Evolutionary conservation across 2,888 invertebrate genomes (phyloP).

Genomic region (Lottia gigantea): DNA sequence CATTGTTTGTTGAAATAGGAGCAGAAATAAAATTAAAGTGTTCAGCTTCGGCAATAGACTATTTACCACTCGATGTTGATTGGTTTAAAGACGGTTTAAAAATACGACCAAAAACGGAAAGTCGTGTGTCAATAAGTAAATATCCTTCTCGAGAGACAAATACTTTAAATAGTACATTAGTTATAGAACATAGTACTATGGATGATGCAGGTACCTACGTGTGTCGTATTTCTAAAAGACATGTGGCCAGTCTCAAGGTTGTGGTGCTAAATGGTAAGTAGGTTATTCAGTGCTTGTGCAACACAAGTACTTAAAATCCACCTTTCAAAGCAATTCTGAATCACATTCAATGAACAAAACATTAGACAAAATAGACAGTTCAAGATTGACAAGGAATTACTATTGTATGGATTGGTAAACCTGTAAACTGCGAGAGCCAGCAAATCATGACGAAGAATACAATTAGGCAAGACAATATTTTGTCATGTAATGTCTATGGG

Average conservation of each 20-base stretch:
- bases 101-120: constrained; percentile 23
- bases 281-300: background rate
- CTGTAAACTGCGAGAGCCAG: no score
- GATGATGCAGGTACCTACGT: constrained; percentile 36
- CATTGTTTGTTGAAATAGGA: constrained; percentile 3
- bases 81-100: constrained; percentile 37
- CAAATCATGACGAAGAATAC: no score
- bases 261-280: constrained; percentile 35
- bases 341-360: no score
- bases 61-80: constrained; percentile 32
- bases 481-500: no score
- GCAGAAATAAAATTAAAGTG: background rate
- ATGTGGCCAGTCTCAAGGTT: constrained; percentile 34
- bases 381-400: no score
- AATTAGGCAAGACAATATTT: no score
- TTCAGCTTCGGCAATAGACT: constrained; percentile 7
- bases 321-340: no score
- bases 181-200: constrained; percentile 29
- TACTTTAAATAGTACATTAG: constrained; percentile 35
- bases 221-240: constrained; percentile 33
- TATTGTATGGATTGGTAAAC: no score
- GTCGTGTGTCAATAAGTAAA: constrained; percentile 30
- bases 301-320: no score
- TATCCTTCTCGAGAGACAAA: constrained; percentile 29
- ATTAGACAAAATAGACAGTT: no score